Percentiles rank a stretch among this genome's conserved stretches.
Conservation (phyloP, 2,797 vertebrate species). For the Cryptoprocta ferox region DNA sequence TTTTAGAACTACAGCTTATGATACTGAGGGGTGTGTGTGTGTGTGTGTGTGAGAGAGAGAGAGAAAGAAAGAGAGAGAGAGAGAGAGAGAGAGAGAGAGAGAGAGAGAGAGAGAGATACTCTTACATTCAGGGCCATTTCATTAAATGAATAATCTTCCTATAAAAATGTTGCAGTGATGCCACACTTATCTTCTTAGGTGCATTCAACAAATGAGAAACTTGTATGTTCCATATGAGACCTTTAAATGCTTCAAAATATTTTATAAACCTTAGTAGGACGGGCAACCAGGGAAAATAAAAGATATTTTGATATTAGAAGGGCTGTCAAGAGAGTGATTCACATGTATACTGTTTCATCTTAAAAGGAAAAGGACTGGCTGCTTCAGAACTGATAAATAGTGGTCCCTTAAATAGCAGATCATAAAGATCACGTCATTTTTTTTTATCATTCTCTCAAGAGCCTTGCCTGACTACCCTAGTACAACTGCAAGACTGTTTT, state of each 20-base stretch:
- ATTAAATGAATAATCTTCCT: background rate
- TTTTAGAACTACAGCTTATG: background rate
- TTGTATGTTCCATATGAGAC: background rate
- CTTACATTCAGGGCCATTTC: background rate
- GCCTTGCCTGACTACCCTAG: background rate
- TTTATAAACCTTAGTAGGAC: conserved; percentile 20
- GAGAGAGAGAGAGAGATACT: background rate
- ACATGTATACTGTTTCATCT: conserved; percentile 57
- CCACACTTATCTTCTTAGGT: background rate
- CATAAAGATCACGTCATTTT: background rate
- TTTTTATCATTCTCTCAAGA: background rate
- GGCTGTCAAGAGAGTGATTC: conserved; percentile 39
- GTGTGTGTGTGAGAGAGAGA: background rate
- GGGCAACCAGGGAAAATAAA: background rate
- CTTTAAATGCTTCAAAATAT: conserved; percentile 43
- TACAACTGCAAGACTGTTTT: background rate
- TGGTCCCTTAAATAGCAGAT: background rate
- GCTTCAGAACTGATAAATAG: conserved; percentile 6
- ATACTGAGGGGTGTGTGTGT: background rate
- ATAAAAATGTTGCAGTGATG: background rate
- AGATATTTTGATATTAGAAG: conserved; percentile 23
- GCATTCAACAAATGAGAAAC: background rate
- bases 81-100: no score
- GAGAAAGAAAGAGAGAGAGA: no score
- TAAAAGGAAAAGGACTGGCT: conserved; percentile 6